Conservation (phyloP, 1,140 invertebrate species). For the Chironomus striatipennis region DNA sequence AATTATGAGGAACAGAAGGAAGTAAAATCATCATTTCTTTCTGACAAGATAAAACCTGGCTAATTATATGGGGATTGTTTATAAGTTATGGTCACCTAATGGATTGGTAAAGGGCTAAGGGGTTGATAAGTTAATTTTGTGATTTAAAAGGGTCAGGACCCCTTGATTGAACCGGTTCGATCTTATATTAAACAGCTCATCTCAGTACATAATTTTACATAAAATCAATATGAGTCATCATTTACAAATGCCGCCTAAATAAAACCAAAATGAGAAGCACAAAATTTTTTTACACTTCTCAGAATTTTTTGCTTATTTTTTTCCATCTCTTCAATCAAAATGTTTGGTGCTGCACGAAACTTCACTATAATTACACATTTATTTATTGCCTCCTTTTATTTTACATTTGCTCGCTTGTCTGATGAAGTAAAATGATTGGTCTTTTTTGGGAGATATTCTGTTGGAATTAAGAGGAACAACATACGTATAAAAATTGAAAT, state of each 20-base stretch:
- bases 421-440: background rate
- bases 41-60: background rate
- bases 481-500: background rate
- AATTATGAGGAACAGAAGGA: background rate
- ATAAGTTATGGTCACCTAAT: background rate
- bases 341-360: no score
- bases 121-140: background rate
- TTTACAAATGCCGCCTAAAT: no score
- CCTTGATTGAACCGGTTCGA: no score
- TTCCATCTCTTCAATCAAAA: no score
- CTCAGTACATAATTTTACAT: no score
- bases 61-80: background rate
- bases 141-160: no score
- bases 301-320: no score
- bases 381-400: conserved; percentile 5
- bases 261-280: no score
- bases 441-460: background rate
- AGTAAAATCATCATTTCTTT: background rate
- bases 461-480: background rate
- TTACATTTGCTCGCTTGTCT: background rate
- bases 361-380: conserved; percentile 9
- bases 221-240: no score
- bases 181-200: no score
- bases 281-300: no score
- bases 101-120: background rate